A percentile compares a stretch with the other conserved stretches of the same genome.
phyloP scores from a whole-genome alignment of 2,888 invertebrate genomes.

The Eupithecia vulgata region DNA sequence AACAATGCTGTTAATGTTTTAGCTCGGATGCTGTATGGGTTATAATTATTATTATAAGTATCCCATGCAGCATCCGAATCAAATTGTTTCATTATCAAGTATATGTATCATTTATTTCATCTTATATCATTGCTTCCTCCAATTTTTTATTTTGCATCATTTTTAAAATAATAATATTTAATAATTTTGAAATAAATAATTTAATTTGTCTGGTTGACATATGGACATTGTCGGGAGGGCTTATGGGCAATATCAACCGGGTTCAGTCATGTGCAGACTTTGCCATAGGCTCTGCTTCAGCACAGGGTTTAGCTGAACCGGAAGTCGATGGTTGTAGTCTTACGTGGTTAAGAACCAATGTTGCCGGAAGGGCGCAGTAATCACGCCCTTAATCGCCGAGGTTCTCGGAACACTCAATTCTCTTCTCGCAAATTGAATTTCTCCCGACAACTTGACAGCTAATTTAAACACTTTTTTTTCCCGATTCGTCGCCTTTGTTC shows the following conservation, averaged over 20 bases:
- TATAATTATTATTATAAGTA: too few relatives aligned
- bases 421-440: conserved; percentile 48
- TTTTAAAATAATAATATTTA: too few relatives aligned
- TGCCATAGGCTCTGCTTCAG: background rate
- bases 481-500: conserved; percentile 30
- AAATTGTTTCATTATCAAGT: too few relatives aligned
- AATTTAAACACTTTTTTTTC: conserved; percentile 44
- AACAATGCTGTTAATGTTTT: background rate
- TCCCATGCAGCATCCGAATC: too few relatives aligned
- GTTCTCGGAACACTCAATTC: conserved; percentile 37
- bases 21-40: background rate
- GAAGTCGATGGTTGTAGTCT: background rate
- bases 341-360: background rate
- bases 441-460: conserved; percentile 36
- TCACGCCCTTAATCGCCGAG: background rate
- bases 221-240: background rate
- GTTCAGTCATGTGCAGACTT: background rate
- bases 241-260: background rate
- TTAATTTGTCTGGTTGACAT: background rate
- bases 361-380: background rate
- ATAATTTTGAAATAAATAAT: too few relatives aligned
- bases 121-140: too few relatives aligned
- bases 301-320: background rate
- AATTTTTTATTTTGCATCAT: too few relatives aligned
- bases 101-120: too few relatives aligned